Conservation (phyloP, 1,140 invertebrate genomes). For the Liolophura sinensis region DNA sequence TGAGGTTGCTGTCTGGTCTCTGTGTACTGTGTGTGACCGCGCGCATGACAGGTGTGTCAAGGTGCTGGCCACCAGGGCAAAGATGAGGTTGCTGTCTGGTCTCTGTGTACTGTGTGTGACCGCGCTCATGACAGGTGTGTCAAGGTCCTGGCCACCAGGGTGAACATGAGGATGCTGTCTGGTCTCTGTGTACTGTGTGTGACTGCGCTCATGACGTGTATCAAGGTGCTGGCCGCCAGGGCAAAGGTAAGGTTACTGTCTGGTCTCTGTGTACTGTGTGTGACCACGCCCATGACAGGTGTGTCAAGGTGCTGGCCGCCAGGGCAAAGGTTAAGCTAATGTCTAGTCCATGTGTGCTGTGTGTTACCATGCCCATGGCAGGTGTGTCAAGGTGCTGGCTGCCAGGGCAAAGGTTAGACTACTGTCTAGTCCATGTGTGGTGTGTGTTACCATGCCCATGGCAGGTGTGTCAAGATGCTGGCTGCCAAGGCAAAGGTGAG, state of each 20-base stretch:
- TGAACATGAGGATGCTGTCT: too few species aligned
- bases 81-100: background rate
- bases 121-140: too few species aligned
- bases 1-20: background rate
- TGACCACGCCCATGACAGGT: constrained; percentile 89
- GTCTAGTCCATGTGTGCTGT: constrained; percentile 76
- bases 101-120: too few species aligned
- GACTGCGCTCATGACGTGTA: too few species aligned
- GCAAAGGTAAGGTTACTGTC: too few species aligned
- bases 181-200: constrained; percentile 77
- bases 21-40: too few species aligned
- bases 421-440: too few species aligned
- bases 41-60: background rate
- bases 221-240: too few species aligned
- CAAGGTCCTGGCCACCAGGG: too few species aligned
- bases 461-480: too few species aligned
- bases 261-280: constrained; percentile 78
- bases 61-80: background rate
- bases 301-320: constrained; percentile 81
- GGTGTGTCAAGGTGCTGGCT: constrained; percentile 82
- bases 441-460: too few species aligned
- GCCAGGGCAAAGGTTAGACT: constrained; percentile 68
- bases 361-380: constrained; percentile 90
- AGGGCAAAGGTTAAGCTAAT: constrained; percentile 69
- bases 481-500: too few species aligned